Evolutionary conservation across 2,797 vertebrate genomes (phyloP), one percentile per base, ranked within the genome.

Genomic region (Thaleichthys pacificus): DNA sequence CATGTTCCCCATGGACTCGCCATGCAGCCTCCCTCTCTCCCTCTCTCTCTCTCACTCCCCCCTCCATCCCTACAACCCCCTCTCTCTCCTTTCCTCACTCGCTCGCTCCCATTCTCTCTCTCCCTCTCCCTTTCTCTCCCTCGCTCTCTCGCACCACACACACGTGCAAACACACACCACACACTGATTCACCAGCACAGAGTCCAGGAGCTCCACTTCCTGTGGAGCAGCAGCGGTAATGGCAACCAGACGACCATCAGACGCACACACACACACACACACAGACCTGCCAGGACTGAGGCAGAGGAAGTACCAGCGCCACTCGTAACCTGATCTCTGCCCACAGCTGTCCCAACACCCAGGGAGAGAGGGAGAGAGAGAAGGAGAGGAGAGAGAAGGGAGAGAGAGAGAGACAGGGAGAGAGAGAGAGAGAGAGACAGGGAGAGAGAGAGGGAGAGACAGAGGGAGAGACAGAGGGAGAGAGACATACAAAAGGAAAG

Each of bases 331-430:
- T 90, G 94, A 96, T 94, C 94, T 93, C 91, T 88, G 92, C 93
- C 93, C 93, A 94, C 95, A 96, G 94, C 94, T 95, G 95, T 93
- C 93, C 92, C 94, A 95, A 95, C 93, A 95, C 91, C 89, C 56
- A 90, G 89, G 86, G 21, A 67, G 5, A 54, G 28, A 89, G 85
- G 83, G 71, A 90, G 85, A 88, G 86, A 90, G 70, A 86, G 74
- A 32, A 90, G 87, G 5, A 54, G 28, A 89, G 85, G 83, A 85
- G 71, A 90, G 85, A 88, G 86, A 90, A 90, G 89, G 86, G 21
- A 67, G 5, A 54, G 28, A 89, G 85, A 82, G 71, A 90, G 85
- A 88, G 86, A 90, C 56, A 90, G 89, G 86, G 21, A 67, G 5
- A 54, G 28, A 89, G 85, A 82, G 71, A 90, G 85, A 88, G 86